Percentiles rank a stretch among this genome's conserved stretches.
These are phyloP conservation scores for Lathamus discolor DNA, from an alignment of 2,113 vertebrate species.

Conservation along the genomic window DNA sequence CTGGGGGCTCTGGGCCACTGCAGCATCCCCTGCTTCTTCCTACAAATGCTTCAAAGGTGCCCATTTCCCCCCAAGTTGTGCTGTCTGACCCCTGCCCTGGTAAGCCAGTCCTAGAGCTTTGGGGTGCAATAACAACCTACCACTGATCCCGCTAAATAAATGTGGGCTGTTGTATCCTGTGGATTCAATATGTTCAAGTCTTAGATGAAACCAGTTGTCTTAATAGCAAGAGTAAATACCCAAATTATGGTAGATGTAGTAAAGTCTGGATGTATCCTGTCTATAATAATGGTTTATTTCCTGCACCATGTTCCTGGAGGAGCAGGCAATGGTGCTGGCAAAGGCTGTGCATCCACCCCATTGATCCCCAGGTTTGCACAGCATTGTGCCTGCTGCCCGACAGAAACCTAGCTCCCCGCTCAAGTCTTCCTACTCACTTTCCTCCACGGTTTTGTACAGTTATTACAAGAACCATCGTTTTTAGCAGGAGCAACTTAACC, in stretches of 20 bases:
- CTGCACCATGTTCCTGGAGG: neutral
- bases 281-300: neutral
- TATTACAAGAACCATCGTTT: neutral
- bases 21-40: neutral
- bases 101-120: neutral
- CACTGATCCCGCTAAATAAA: neutral
- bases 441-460: neutral
- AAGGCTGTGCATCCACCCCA: neutral
- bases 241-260: neutral
- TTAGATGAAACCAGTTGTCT: neutral
- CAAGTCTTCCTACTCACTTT: neutral
- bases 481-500: neutral
- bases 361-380: neutral
- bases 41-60: neutral
- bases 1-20: neutral
- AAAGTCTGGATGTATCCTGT: neutral
- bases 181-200: neutral
- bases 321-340: neutral
- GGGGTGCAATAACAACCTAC: neutral
- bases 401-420: neutral
- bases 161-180: rapidly evolving
- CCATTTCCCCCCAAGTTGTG: rapidly evolving
- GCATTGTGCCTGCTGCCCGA: too few relatives aligned
- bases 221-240: neutral
- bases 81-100: neutral